Percentiles rank a stretch among this genome's conserved stretches.
Conservation (phyloP, 37 sponge, comb jelly and placozoan genomes). For the Agelas oroides region DNA sequence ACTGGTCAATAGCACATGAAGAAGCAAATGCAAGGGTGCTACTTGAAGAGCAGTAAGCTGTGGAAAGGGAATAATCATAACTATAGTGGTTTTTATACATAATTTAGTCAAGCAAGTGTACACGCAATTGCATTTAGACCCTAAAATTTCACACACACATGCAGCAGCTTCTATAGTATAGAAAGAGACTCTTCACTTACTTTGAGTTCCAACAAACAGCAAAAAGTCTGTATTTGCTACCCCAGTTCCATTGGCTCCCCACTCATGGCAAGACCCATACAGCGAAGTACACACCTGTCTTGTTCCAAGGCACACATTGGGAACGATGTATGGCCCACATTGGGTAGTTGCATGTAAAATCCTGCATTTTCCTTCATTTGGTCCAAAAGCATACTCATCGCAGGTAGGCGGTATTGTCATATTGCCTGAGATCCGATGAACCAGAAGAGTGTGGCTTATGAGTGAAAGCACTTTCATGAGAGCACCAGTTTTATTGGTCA, state of each 20-base stretch:
- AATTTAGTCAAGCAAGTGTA: no score
- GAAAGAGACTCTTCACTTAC: no score
- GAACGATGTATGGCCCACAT: not conserved
- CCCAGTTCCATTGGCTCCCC: not conserved
- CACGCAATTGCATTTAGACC: no score
- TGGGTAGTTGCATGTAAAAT: not conserved
- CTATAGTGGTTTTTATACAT: no score
- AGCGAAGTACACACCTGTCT: not conserved
- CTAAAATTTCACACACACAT: no score
- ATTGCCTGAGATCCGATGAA: not conserved
- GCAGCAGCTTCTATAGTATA: no score
- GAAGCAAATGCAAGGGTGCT: constrained; percentile 1
- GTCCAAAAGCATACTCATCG: not conserved
- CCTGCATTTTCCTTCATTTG: constrained; percentile 4
- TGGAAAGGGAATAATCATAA: not conserved
- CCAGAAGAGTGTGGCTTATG: not conserved
- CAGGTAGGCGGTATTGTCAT: not conserved
- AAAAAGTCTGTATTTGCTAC: not conserved
- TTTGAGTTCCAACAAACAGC: constrained; percentile 7
- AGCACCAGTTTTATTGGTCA: not conserved
- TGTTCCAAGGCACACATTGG: not conserved
- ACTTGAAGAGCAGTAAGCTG: not conserved
- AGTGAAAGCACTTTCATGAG: not conserved
- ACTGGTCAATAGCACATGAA: constrained; percentile 5
- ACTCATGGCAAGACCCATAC: not conserved